A percentile compares a stretch with the other conserved stretches of the same genome.
Conservation (phyloP, 2,888 invertebrate genomes). For the Onchidella celtica region DNA sequence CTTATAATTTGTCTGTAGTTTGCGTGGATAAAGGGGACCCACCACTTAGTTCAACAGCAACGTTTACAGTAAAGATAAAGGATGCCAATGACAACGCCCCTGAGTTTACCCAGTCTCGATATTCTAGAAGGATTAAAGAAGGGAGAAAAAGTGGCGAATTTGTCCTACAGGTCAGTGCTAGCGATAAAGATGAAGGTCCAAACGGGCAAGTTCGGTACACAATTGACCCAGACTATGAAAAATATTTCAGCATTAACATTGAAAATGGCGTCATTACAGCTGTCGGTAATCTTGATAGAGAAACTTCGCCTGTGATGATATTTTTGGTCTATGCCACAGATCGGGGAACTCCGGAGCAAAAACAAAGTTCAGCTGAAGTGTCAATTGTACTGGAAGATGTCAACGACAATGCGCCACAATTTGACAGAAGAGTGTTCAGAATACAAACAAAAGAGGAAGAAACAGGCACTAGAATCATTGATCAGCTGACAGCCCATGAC, state of each 20-base stretch:
- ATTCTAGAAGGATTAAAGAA: conserved; percentile 42
- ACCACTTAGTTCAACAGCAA: conserved; percentile 35
- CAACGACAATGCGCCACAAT: conserved; percentile 97
- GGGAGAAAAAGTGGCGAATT: conserved; percentile 46
- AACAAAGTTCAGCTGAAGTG: conserved; percentile 85
- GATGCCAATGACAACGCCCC: conserved; percentile 82
- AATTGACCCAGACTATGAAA: conserved; percentile 37
- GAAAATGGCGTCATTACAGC: conserved; percentile 38
- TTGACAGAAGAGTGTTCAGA: conserved; percentile 31
- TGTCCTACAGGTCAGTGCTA: conserved; percentile 80
- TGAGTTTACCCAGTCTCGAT: conserved; percentile 84
- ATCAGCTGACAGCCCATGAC: conserved; percentile 94
- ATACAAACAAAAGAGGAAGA: conserved; percentile 87
- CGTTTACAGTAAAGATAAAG: conserved; percentile 40
- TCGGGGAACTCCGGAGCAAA: conserved; percentile 84
- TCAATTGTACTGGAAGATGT: conserved; percentile 95
- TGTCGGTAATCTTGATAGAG: conserved; percentile 48
- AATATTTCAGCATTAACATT: conserved; percentile 41
- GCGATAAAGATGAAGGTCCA: conserved; percentile 87
- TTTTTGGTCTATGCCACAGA: conserved; percentile 95
- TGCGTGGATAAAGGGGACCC: conserved; percentile 86
- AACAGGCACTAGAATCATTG: conserved; percentile 92
- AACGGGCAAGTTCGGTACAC: conserved; percentile 48
- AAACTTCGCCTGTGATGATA: conserved; percentile 87
- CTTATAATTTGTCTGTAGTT: conserved; percentile 89